These are phyloP conservation scores for Augochlora pura DNA, from an alignment of 1,140 invertebrate species.

Conservation along the genomic window DNA sequence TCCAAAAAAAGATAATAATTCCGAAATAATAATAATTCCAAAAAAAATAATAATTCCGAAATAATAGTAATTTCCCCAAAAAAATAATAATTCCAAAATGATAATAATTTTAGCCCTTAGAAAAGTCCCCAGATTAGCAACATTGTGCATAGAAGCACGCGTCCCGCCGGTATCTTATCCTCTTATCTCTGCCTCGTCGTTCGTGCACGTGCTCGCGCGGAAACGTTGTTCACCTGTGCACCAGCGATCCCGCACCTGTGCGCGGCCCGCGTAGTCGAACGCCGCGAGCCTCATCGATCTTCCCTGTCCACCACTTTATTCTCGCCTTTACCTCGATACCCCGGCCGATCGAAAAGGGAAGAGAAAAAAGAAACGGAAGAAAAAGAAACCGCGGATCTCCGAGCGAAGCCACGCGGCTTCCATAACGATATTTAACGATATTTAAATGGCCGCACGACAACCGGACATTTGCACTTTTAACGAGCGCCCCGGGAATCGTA, in stretches of 20 bases:
- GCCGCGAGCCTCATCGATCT: slow-evolving; percentile 47
- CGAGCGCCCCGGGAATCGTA: neutral
- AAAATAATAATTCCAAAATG: too few species aligned
- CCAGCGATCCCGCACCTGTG: slow-evolving; percentile 32
- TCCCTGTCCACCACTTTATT: slow-evolving; percentile 30
- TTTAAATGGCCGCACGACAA: neutral
- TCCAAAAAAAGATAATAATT: too few species aligned
- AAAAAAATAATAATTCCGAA: too few species aligned
- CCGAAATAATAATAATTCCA: too few species aligned
- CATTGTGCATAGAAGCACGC: slow-evolving; percentile 50
- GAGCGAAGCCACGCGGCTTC: neutral
- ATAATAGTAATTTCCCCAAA: too few species aligned
- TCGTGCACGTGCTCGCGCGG: slow-evolving; percentile 41
- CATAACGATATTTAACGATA: neutral
- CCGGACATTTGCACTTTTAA: neutral
- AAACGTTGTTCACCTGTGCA: slow-evolving; percentile 44
- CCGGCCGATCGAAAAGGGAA: too few species aligned
- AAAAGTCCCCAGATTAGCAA: neutral
- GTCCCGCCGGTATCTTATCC: slow-evolving; percentile 47
- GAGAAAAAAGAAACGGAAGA: too few species aligned
- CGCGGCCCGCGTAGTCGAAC: neutral
- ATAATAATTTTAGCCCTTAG: too few species aligned
- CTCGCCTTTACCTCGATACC: neutral
- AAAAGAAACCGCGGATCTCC: too few species aligned
- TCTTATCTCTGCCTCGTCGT: slow-evolving; percentile 30